Evolutionary conservation across 30 jellyfish, hydroid and myxozoan species (phyloP), one percentile per base, ranked within the genome.

Genomic region (Pseudorhiza aurosa): DNA sequence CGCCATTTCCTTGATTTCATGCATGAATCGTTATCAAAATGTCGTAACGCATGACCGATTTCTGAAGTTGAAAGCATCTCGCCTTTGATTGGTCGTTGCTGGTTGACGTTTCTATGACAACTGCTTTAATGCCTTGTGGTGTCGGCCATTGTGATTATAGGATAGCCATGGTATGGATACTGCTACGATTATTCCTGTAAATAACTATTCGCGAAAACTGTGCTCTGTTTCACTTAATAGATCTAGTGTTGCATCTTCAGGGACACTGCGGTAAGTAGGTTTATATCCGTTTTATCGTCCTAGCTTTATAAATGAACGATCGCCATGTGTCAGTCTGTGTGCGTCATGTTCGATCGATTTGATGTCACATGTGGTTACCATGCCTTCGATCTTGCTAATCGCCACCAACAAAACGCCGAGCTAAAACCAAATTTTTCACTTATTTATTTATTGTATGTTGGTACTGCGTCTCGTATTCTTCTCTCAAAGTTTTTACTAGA

Each of bases 71-170:
- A 65, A 51, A 65, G 58, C 42, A 31, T 49, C 91, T 65, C 64
- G 44, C 21, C 29, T 50, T 40, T 80, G 81, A 80, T 80, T 80
- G 91, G 91, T 30, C 77, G 53, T 72, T 15, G 44, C 91, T 65
- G 84, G 84, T 65, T 72, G 95, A 84, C 88, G 95, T 84, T 84
- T 65, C 75, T 58, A 84, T 84, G 95, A 51, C 88, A 47, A 84
- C 95, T 44, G 28, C 73, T 75, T 82, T 68, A 68, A 73, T 73
- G 87, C 87, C 95, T 72, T 83, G 87, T 73, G 88, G 88, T 71
- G 88, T 84, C 83, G 83, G 95, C 95, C 95, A 84, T 84, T 80
- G 91, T 80, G 84, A 80, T 65, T 46, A 80, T 64, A 64, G 91
- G 91, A 65, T 80, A 65, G 91, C 84, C 91, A 80, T 80, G 91